Conservation (phyloP, 2,888 invertebrate genomes). For the Anticlea derivata region DNA sequence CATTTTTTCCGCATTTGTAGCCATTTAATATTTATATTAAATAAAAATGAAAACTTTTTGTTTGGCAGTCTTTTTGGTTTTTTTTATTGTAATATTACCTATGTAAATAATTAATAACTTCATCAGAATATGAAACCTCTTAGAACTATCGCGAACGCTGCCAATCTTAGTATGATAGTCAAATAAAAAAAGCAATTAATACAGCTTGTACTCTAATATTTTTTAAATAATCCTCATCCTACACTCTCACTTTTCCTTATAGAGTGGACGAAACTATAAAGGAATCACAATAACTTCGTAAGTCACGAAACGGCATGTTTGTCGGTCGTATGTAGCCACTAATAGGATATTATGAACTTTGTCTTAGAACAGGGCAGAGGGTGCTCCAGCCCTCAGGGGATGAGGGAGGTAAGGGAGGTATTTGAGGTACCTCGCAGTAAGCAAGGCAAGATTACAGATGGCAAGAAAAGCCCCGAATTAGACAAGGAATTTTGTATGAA, state of each 20-base stretch:
- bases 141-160: no score
- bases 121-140: no score
- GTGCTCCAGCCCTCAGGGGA: constrained; percentile 47
- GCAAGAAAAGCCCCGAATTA: constrained; percentile 81
- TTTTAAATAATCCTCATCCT: no score
- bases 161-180: no score
- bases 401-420: constrained; percentile 47
- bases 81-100: no score
- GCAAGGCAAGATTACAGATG: constrained; percentile 79
- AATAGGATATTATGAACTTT: constrained; percentile 82
- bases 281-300: constrained; percentile 35
- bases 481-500: constrained; percentile 81
- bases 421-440: constrained; percentile 68
- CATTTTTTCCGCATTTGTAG: no score
- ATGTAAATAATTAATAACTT: no score
- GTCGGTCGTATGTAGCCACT: constrained; percentile 64
- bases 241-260: constrained; percentile 15
- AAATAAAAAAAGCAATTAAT: no score
- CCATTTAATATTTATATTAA: no score
- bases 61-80: no score
- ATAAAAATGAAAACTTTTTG: no score
- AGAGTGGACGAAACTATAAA: constrained; percentile 24
- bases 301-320: constrained; percentile 61
- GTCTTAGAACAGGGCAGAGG: constrained; percentile 65
- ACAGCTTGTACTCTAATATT: no score